phyloP scores from a whole-genome alignment of 2,797 vertebrate species.

The Sphenopsis melanotis region DNA sequence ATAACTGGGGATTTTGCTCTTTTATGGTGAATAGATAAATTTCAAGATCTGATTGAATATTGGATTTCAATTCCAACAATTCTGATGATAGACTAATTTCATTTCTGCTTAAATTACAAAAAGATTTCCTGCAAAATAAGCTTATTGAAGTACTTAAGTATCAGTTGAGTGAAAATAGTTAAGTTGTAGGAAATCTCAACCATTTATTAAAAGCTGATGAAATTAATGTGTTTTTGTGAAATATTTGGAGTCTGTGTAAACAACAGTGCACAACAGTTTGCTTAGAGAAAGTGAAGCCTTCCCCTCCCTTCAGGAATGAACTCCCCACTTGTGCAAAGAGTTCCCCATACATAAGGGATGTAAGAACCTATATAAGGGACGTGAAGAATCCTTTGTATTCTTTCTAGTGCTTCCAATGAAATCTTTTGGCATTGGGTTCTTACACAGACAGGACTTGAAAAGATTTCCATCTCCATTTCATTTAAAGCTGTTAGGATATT shows the following conservation, averaged over 20 bases:
- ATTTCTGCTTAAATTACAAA: not conserved
- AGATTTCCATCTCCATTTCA: not conserved
- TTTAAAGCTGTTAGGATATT: slow-evolving; percentile 19
- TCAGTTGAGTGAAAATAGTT: not conserved
- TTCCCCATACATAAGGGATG: not conserved
- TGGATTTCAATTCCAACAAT: not conserved
- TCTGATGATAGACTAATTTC: not conserved
- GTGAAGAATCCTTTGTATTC: not conserved
- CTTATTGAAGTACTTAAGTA: not conserved
- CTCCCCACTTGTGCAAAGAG: not conserved
- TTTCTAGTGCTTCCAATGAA: not conserved
- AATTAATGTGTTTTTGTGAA: not conserved
- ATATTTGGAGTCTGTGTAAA: not conserved
- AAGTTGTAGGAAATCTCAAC: not conserved
- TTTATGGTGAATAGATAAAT: not conserved
- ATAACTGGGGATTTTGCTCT: not conserved
- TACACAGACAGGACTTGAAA: not conserved
- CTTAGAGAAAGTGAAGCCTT: not conserved
- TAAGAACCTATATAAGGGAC: not conserved
- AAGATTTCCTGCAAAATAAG: not conserved
- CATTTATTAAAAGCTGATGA: not conserved
- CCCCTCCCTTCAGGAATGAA: not conserved
- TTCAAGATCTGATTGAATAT: not conserved
- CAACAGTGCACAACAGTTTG: not conserved
- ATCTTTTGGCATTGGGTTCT: not conserved